Evolutionary conservation across 2,113 vertebrate species (phyloP).

Genomic region (Tetraodon nigroviridis): DNA sequence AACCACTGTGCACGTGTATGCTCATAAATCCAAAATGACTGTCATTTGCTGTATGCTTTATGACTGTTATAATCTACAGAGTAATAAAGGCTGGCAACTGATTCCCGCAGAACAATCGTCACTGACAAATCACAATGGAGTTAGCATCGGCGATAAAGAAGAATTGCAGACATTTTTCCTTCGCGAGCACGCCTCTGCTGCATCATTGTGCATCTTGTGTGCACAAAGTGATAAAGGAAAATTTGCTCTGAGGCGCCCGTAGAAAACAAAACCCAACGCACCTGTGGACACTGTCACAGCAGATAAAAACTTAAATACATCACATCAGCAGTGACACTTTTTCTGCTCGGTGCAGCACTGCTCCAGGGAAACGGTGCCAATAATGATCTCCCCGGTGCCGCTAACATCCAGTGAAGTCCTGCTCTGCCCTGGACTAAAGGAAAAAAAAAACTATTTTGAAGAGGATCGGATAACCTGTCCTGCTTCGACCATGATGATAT

Average conservation of each 20-base stretch:
- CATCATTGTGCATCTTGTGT: background rate
- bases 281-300: conserved; percentile 57
- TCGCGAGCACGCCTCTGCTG: conserved; percentile 7
- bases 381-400: conserved; percentile 46
- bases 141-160: background rate
- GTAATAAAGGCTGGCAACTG: conserved; percentile 32
- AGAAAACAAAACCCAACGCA: conserved; percentile 48
- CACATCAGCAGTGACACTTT: conserved; percentile 57
- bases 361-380: conserved; percentile 52
- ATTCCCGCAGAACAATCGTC: conserved; percentile 35
- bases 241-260: conserved; percentile 14
- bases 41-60: conserved; percentile 19
- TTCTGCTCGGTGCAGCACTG: background rate
- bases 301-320: conserved; percentile 57
- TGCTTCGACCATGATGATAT: conserved; percentile 16
- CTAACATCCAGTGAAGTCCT: conserved; percentile 42
- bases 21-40: conserved; percentile 22
- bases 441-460: too few species aligned
- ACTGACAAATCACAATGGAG: conserved; percentile 39
- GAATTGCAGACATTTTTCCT: conserved; percentile 18
- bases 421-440: conserved; percentile 29
- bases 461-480: conserved; percentile 15
- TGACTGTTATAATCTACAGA: conserved; percentile 22
- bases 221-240: conserved; percentile 26
- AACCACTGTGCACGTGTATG: background rate